phyloP scores from a whole-genome alignment of 2,888 invertebrate genomes.

The Troilus luridus region DNA sequence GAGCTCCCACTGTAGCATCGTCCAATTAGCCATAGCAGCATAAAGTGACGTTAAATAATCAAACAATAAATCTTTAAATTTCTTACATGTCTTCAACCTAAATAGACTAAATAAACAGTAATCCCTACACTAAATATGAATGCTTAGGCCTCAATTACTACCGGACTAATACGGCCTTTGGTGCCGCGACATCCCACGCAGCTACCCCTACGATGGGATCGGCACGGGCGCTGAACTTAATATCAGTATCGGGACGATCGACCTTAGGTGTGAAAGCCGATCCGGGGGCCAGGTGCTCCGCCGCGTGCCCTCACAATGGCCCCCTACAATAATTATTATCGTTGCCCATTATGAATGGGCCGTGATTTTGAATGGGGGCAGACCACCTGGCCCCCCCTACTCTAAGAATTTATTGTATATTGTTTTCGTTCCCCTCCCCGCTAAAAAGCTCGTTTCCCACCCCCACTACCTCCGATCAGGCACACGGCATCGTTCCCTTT shows the following conservation, averaged over 20 bases:
- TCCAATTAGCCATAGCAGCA: too few species aligned
- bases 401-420: slow-evolving; percentile 58
- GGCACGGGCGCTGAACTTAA: not conserved
- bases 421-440: slow-evolving; percentile 47
- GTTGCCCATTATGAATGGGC: slow-evolving; percentile 58
- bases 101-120: too few species aligned
- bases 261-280: slow-evolving; percentile 55
- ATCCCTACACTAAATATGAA: too few species aligned
- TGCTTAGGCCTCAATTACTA: too few species aligned
- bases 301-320: slow-evolving; percentile 2
- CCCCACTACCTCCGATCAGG: slow-evolving; percentile 19
- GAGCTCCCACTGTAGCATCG: too few species aligned
- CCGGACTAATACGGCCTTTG: not conserved
- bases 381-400: slow-evolving; percentile 54
- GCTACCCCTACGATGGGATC: not conserved
- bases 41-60: too few species aligned
- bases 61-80: too few species aligned
- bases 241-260: slow-evolving; percentile 8
- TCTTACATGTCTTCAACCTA: too few species aligned
- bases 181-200: not conserved
- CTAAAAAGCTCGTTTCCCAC: slow-evolving; percentile 56
- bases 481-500: slow-evolving; percentile 3
- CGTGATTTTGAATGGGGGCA: slow-evolving; percentile 57
- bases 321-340: slow-evolving; percentile 58
- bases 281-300: slow-evolving; percentile 32